Percentiles rank a stretch among this genome's conserved stretches.
Evolutionary conservation across 2,888 invertebrate genomes (phyloP).

Genomic region (Adela reaumurella): DNA sequence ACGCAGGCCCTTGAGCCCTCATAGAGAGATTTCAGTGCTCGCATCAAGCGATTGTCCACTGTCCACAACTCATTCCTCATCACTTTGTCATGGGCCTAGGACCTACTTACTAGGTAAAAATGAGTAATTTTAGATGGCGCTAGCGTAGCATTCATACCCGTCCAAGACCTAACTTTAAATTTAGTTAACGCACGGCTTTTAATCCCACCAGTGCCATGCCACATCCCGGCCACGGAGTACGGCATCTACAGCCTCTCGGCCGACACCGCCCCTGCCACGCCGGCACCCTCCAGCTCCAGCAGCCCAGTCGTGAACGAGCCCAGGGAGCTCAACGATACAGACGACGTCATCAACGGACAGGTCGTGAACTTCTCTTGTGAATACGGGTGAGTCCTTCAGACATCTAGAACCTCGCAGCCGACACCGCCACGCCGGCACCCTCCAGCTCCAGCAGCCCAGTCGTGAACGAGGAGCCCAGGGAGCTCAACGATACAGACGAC

Average conservation of each 20-base stretch:
- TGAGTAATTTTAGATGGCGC: too few relatives aligned
- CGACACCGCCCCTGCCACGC: conserved; percentile 21
- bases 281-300: conserved; percentile 16
- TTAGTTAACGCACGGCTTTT: conserved; percentile 8
- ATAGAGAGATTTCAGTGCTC: too few relatives aligned
- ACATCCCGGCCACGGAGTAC: conserved; percentile 65
- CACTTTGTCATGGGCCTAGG: too few relatives aligned
- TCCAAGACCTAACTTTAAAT: too few relatives aligned
- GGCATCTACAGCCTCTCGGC: conserved; percentile 62
- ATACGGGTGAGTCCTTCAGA: conserved; percentile 66
- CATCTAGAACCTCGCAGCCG: conserved; percentile 56
- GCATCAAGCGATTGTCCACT: too few relatives aligned
- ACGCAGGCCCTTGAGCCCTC: too few relatives aligned
- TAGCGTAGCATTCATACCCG: too few relatives aligned
- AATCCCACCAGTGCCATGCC: conserved; percentile 59
- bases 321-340: conserved; percentile 54
- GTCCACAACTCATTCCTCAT: too few relatives aligned
- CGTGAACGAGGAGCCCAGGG: conserved; percentile 49
- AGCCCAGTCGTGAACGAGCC: conserved; percentile 45
- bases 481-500: conserved; percentile 56
- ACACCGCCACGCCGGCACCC: conserved; percentile 19
- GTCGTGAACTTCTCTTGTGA: conserved; percentile 73
- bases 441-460: conserved; percentile 22
- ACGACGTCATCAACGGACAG: conserved; percentile 64
- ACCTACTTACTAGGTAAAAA: too few relatives aligned